Percentiles rank a stretch among this genome's conserved stretches.
Evolutionary conservation across 1,140 invertebrate species (phyloP).

Genomic region (Campodea augens): DNA sequence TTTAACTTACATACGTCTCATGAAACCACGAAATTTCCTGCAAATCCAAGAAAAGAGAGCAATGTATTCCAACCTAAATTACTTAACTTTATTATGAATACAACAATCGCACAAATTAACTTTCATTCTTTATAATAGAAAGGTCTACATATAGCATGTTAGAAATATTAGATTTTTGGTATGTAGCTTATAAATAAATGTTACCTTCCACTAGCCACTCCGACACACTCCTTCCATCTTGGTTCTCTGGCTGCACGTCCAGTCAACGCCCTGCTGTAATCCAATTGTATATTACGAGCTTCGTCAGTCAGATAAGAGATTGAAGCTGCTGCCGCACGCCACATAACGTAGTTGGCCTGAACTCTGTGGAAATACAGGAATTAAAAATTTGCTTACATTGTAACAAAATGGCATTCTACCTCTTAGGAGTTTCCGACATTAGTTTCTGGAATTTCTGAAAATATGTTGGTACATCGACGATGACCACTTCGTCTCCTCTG

Average conservation of each 20-base stretch:
- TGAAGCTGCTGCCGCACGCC: slow-evolving; percentile 50
- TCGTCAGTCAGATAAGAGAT: slow-evolving; percentile 53
- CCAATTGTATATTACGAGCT: slow-evolving; percentile 44
- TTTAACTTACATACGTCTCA: no score
- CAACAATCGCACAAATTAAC: no score
- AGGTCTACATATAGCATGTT: no score
- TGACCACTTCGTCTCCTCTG: slow-evolving; percentile 46
- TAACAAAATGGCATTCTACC: slow-evolving; percentile 23
- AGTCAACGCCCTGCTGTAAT: slow-evolving; percentile 49
- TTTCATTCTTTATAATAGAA: no score
- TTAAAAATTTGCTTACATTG: neutral
- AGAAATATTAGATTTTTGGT: no score
- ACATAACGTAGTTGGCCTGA: slow-evolving; percentile 63
- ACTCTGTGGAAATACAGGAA: slow-evolving; percentile 23
- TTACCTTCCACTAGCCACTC: slow-evolving; percentile 44
- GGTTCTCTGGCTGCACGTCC: slow-evolving; percentile 53
- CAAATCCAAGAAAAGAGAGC: no score
- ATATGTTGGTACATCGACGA: slow-evolving; percentile 59
- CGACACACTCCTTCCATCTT: slow-evolving; percentile 71
- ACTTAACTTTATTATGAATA: no score
- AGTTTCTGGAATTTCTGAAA: slow-evolving; percentile 43
- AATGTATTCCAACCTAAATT: no score
- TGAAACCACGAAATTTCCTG: no score
- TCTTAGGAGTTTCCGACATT: slow-evolving; percentile 33
- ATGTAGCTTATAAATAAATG: no score